Conservation (phyloP, 2,797 vertebrate species). For the Typhlichthys eigenmanni region DNA sequence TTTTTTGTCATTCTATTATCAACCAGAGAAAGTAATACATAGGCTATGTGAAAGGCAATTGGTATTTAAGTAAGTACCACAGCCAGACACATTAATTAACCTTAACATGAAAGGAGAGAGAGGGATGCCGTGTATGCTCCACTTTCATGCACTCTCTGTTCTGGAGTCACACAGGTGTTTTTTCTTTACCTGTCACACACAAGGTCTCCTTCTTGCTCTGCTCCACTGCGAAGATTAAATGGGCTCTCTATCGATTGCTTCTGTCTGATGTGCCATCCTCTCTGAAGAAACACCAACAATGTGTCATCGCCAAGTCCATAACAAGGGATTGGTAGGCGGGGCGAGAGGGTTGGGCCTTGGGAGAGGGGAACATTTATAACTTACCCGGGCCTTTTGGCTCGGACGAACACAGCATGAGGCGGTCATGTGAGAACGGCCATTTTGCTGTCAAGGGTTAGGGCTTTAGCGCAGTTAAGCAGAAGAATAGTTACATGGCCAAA, state of each 20-base stretch:
- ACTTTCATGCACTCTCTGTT: slow-evolving; percentile 32
- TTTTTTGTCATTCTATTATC: slow-evolving; percentile 23
- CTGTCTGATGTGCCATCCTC: slow-evolving; percentile 61
- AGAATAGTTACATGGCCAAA: slow-evolving; percentile 19
- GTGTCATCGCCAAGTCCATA: slow-evolving; percentile 50
- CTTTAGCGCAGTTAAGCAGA: slow-evolving; percentile 52
- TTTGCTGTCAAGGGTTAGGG: slow-evolving; percentile 46
- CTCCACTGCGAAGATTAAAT: slow-evolving; percentile 70
- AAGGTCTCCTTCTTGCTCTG: slow-evolving; percentile 46
- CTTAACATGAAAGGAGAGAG: slow-evolving; percentile 41
- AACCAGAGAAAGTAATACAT: too few relatives aligned
- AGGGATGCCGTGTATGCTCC: neutral
- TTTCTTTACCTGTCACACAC: slow-evolving; percentile 35
- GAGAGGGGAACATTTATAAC: slow-evolving; percentile 50
- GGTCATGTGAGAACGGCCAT: slow-evolving; percentile 35
- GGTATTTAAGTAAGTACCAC: neutral
- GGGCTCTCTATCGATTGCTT: slow-evolving; percentile 67
- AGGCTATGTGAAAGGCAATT: neutral
- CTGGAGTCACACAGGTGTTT: slow-evolving; percentile 32
- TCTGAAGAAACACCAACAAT: slow-evolving; percentile 62
- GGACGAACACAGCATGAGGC: slow-evolving; percentile 40
- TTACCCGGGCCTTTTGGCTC: slow-evolving; percentile 40
- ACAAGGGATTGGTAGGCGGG: slow-evolving; percentile 36
- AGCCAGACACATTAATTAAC: slow-evolving; percentile 50
- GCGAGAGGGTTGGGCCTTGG: slow-evolving; percentile 29